Evolutionary conservation across 2,113 vertebrate genomes (phyloP), one percentile per base, ranked within the genome.

Genomic region (Hippocampus mohnikei): DNA sequence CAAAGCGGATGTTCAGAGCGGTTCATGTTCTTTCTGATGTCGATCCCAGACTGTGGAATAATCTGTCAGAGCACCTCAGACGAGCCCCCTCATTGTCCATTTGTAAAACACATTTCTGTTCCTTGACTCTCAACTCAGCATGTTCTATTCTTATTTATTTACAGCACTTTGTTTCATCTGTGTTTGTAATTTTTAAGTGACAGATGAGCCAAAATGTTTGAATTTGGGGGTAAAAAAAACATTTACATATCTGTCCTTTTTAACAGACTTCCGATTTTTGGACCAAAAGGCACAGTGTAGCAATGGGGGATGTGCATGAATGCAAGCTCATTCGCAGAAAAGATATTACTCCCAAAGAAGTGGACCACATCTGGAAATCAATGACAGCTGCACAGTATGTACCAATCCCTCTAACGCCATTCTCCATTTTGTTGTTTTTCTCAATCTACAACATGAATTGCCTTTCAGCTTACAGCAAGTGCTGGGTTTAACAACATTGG

Each of bases 211-310:
- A 29, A 27, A 1, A 33, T 59, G 25, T 15, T 59, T 16, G 27
- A n/a, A n/a, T n/a, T n/a, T n/a, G n/a, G n/a, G n/a, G n/a, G n/a
- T n/a, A n/a, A n/a, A n/a, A n/a, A 59, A 7, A 6, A 4, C 13
- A 1, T 23, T 58, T 41, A 64, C 10, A 15, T 65, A 2, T 59
- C 25, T 67, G 5, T 13, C 58, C 68, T 74, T 66, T 29, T 5
- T 23, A 7, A 33, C 76, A 90, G 87, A 77, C 80, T 61, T 88
- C 87, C 21, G 87, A 90, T 70, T 58, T 88, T 66, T 90, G 87
- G 88, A 90, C 87, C 63, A 90, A 90, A 75, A 78, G 88, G 62
- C 88, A 90, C 76, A 90, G 88, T 6, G 82, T 90, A 0, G 88
- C 87, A 5, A 87, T 90, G 2, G 88, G 88, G 10, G 88, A 90